A percentile compares a stretch with the other conserved stretches of the same genome.
These are phyloP conservation scores for Lithodes maja DNA, from an alignment of 2,888 invertebrate genomes.

Conservation along the genomic window DNA sequence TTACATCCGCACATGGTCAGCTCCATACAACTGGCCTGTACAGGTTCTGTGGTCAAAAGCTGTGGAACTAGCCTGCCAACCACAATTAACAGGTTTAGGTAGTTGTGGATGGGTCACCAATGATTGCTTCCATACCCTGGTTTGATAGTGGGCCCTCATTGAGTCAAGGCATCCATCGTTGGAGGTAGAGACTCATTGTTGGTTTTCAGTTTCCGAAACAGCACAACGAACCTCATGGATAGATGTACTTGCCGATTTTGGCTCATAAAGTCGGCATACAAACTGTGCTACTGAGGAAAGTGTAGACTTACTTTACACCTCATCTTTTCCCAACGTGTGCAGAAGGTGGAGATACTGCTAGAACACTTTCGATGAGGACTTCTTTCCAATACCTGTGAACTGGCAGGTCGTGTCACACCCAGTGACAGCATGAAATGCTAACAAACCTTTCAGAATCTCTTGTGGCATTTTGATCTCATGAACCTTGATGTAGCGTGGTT, in stretches of 20 bases:
- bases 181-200: background rate
- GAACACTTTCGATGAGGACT: background rate
- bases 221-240: background rate
- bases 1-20: background rate
- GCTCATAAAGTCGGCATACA: background rate
- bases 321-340: background rate
- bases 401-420: background rate
- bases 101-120: background rate
- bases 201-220: background rate
- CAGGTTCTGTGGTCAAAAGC: background rate
- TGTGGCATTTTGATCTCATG: background rate
- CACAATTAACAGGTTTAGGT: background rate
- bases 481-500: background rate
- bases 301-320: background rate
- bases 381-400: background rate
- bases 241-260: background rate
- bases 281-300: background rate
- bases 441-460: background rate
- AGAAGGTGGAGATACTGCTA: background rate
- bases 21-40: background rate
- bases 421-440: background rate
- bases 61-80: background rate
- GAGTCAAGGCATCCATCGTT: background rate
- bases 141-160: background rate
- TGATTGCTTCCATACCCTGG: background rate